Conservation (phyloP, 2,113 vertebrate genomes). For the Notarius quadriscutis region DNA sequence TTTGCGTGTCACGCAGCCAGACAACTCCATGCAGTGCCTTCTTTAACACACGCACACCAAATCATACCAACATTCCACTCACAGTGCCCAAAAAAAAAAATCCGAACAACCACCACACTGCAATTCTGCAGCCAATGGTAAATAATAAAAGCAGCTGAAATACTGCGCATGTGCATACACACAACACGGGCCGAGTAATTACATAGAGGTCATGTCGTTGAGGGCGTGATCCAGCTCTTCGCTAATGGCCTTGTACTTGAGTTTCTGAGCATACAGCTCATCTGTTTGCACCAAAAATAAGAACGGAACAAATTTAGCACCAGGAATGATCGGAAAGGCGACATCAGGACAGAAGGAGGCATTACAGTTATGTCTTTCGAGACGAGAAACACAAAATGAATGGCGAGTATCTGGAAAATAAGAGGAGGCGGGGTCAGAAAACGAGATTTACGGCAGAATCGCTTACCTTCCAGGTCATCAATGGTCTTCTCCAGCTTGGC, state of each 20-base stretch:
- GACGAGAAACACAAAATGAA: neutral
- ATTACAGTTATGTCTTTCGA: neutral
- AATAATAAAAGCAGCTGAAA: neutral
- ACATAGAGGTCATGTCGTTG: slow-evolving; percentile 99
- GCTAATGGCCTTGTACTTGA: slow-evolving; percentile 99
- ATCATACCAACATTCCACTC: no score
- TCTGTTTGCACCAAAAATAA: slow-evolving; percentile 64
- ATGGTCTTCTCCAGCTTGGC: slow-evolving; percentile 89
- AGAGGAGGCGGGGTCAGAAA: neutral
- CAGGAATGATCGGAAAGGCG: slow-evolving; percentile 10
- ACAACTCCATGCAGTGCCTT: slow-evolving; percentile 18
- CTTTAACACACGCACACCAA: neutral
- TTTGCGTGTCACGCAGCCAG: neutral
- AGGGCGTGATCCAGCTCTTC: slow-evolving; percentile 98
- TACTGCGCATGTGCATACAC: slow-evolving; percentile 44
- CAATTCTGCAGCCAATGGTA: neutral
- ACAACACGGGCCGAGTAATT: slow-evolving; percentile 74
- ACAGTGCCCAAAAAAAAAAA: neutral
- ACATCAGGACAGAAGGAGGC: slow-evolving; percentile 6
- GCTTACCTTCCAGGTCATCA: slow-evolving; percentile 86
- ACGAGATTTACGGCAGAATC: neutral
- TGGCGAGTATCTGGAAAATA: neutral
- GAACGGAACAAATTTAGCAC: slow-evolving; percentile 26
- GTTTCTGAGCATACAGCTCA: slow-evolving; percentile 97
- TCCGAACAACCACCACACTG: neutral